Conservation (phyloP, 2,113 vertebrate species). For the Paratilapia polleni region DNA sequence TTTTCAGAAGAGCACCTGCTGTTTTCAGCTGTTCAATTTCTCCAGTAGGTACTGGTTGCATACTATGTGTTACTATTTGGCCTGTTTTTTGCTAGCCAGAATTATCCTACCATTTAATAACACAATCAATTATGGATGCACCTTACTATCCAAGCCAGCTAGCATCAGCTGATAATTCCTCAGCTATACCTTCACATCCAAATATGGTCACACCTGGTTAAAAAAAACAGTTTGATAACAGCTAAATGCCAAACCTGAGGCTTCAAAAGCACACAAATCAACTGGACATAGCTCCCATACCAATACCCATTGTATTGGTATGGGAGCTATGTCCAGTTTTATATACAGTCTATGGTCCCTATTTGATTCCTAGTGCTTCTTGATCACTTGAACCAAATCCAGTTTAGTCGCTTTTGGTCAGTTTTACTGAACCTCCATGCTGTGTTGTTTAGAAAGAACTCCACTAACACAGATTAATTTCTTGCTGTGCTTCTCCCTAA, state of each 20-base stretch:
- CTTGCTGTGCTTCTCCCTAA: background rate
- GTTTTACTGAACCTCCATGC: background rate
- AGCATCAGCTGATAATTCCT: background rate
- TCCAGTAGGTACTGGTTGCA: background rate
- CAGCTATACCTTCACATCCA: background rate
- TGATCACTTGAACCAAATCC: background rate
- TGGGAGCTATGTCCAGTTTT: no score
- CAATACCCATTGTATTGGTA: no score
- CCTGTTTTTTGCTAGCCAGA: background rate
- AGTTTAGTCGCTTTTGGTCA: constrained; percentile 2
- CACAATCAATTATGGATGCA: background rate
- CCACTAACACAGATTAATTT: constrained; percentile 12
- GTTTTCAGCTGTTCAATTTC: background rate
- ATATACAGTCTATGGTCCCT: background rate
- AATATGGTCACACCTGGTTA: background rate
- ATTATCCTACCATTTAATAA: background rate
- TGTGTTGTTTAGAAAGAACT: background rate
- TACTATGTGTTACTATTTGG: background rate
- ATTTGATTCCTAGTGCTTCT: background rate
- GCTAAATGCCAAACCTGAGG: background rate
- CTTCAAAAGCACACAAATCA: background rate
- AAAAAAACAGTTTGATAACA: background rate
- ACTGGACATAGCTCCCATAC: no score
- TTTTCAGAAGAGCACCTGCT: no score
- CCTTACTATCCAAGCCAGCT: background rate